Conservation (phyloP, 2,113 vertebrate species). For the Tor tambroides region DNA sequence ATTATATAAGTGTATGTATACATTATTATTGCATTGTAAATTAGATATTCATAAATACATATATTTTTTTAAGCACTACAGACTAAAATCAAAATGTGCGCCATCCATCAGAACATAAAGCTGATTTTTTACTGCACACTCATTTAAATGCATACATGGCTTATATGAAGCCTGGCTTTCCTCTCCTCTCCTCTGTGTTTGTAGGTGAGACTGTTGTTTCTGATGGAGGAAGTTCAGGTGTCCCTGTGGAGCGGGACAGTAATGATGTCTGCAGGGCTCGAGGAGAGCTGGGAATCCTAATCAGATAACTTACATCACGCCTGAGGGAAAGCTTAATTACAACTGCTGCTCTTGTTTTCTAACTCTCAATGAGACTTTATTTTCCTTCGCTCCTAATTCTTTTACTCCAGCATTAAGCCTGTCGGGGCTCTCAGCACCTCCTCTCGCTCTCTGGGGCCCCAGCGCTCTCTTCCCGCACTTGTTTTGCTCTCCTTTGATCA, state of each 20-base stretch:
- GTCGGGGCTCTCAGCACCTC: not conserved
- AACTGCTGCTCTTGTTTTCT: slow-evolving; percentile 13
- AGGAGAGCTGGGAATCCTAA: slow-evolving; percentile 31
- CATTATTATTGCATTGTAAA: too few species aligned
- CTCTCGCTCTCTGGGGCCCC: not conserved
- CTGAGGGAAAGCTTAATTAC: slow-evolving; percentile 47
- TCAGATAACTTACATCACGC: slow-evolving; percentile 39
- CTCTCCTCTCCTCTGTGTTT: not conserved
- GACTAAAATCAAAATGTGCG: not conserved
- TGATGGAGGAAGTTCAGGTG: slow-evolving; percentile 36
- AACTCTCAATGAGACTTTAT: not conserved
- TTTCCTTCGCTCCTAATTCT: not conserved
- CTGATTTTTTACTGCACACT: not conserved
- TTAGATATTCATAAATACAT: too few species aligned
- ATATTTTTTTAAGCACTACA: too few species aligned
- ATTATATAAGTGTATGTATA: too few species aligned
- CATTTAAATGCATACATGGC: not conserved
- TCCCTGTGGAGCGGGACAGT: slow-evolving; percentile 26
- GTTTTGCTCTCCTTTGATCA: not conserved
- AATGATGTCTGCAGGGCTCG: slow-evolving; percentile 40
- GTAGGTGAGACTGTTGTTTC: not conserved
- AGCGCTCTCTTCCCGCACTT: too few species aligned
- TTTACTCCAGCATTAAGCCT: not conserved
- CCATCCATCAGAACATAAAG: not conserved
- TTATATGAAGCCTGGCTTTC: not conserved